These are phyloP conservation scores for Drosophila novamexicana DNA, from an alignment of 1,140 invertebrate genomes.

Conservation along the genomic window DNA sequence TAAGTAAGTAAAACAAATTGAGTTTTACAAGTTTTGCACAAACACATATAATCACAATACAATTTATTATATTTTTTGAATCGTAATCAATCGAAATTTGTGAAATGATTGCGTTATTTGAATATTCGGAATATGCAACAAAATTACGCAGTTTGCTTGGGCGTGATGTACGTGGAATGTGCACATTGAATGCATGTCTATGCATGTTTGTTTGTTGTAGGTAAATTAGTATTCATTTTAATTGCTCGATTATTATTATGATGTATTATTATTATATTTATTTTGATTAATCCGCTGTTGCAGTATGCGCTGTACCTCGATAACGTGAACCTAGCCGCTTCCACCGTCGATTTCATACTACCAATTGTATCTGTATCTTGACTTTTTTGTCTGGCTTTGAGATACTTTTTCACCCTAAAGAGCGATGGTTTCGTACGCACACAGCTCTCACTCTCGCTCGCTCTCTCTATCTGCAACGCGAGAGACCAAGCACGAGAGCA, in stretches of 20 bases:
- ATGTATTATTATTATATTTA: background rate
- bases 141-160: too few species aligned
- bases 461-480: background rate
- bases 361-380: conserved; percentile 39
- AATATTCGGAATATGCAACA: too few species aligned
- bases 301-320: conserved; percentile 43
- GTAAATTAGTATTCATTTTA: background rate
- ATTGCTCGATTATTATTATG: background rate
- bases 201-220: too few species aligned
- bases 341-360: conserved; percentile 57
- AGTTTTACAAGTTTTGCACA: too few species aligned
- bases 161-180: too few species aligned
- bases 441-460: too few species aligned
- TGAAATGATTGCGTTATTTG: too few species aligned
- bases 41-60: too few species aligned
- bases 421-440: conserved; percentile 4
- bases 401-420: conserved; percentile 36
- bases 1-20: too few species aligned
- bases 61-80: too few species aligned
- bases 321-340: conserved; percentile 48
- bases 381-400: conserved; percentile 26
- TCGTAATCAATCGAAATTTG: too few species aligned
- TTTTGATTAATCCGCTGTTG: conserved; percentile 8
- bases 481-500: conserved; percentile 6
- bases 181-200: too few species aligned